A percentile compares a stretch with the other conserved stretches of the same genome.
Evolutionary conservation across 1,140 invertebrate species (phyloP).

Genomic region (Bactericera cockerelli): DNA sequence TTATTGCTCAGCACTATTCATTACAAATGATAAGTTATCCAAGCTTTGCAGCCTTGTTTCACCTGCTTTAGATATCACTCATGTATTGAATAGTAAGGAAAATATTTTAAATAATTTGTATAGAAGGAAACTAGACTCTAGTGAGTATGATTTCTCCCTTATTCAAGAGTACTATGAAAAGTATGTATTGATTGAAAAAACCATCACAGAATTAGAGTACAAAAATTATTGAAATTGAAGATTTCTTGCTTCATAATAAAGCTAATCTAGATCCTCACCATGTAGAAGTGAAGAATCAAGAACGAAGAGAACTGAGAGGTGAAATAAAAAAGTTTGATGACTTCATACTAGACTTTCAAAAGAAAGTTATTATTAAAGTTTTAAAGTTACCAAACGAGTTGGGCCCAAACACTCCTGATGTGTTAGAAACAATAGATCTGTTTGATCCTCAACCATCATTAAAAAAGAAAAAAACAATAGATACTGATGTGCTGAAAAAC

Average conservation of each 20-base stretch:
- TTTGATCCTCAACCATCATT: slow-evolving; percentile 30
- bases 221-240: slow-evolving; percentile 27
- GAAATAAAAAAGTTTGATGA: slow-evolving; percentile 40
- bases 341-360: slow-evolving; percentile 41
- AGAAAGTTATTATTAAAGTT: slow-evolving; percentile 35
- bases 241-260: background rate
- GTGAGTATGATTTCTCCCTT: slow-evolving; percentile 26
- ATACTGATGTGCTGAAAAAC: slow-evolving; percentile 34
- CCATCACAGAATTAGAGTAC: slow-evolving; percentile 29
- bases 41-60: slow-evolving; percentile 39
- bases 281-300: slow-evolving; percentile 15
- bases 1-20: slow-evolving; percentile 40
- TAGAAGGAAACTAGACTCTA: slow-evolving; percentile 30
- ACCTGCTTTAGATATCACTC: slow-evolving; percentile 42
- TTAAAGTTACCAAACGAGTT: slow-evolving; percentile 47
- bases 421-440: slow-evolving; percentile 25
- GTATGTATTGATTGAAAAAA: slow-evolving; percentile 32
- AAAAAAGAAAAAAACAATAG: slow-evolving; percentile 37
- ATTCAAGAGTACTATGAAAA: slow-evolving; percentile 33
- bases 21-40: slow-evolving; percentile 41
- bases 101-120: slow-evolving; percentile 33
- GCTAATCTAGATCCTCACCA: slow-evolving; percentile 28
- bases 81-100: slow-evolving; percentile 32
- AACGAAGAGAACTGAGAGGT: slow-evolving; percentile 37
- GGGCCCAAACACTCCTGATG: slow-evolving; percentile 40